Base-by-base conservation (phyloP, 2,888 invertebrate species). In the Uloborus plumipes region DNA sequence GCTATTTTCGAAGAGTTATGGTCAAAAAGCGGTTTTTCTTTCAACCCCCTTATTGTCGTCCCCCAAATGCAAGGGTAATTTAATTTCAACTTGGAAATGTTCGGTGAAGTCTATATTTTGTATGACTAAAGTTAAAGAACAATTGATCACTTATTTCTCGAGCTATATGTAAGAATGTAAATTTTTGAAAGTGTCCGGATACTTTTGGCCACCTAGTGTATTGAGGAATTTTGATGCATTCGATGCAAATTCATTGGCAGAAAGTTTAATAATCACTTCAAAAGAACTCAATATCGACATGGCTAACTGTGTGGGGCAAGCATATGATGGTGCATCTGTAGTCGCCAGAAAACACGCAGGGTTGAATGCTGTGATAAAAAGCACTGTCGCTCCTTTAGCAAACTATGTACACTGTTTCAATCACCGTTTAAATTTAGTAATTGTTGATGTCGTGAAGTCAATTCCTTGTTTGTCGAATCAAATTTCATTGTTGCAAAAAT, bases 361-460 rank as follows among this genome's bases (percentile, higher is more conserved):
- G 2, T 22, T 50, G 6, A 59, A 59, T 47, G 22, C 71, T 14
- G 2, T 71, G 16, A 59, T 59, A 71, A 71, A 58, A 50, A 58
- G 16, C 9, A 13, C 14, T 39, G 39, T 58, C 47, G 71, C 49
- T 6, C 71, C 61, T 47, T 20, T 59, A 20, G 70, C 50, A 58
- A 59, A 59, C 18, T 71, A 71, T 16, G 49, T 59, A 1, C 50
- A 71, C n/a, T 70, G 70, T 14, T 70, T 70, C 18, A 70, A 59
- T 14, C 59, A 70, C 47, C 39, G 70, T 15, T 55, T 70, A 20
- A 70, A 70, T 59, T 70, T 70, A 58, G 70, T 70, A 9, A 70
- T 58, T n/a, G 70, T 70, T 6, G 58, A 70, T 20, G 70, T 70
- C 39, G 70, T 58, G 0, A 70, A 59, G 15, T 39, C 59, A 2